Conservation (phyloP, 1,140 invertebrate genomes). For the Halictus rubicundus region DNA sequence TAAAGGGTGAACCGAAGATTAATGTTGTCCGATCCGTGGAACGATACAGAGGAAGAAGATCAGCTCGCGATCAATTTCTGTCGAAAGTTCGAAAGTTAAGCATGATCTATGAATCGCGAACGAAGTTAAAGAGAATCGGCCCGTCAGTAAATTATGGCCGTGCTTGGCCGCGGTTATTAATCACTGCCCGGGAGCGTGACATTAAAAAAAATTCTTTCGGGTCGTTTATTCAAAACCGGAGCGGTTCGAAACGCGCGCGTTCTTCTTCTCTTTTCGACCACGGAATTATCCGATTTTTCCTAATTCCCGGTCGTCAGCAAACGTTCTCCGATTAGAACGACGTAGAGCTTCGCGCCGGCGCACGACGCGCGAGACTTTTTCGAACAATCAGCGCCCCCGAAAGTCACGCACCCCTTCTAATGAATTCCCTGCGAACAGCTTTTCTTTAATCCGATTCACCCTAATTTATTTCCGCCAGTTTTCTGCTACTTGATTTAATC, state of each 20-base stretch:
- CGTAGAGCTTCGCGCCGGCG: not conserved
- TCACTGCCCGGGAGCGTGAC: not conserved
- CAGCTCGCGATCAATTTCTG: conserved; percentile 24
- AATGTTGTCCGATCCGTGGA: conserved; percentile 3
- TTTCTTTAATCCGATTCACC: conserved; percentile 3
- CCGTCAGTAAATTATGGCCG: conserved; percentile 29
- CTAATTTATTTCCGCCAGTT: conserved; percentile 21
- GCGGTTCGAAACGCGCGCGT: not conserved
- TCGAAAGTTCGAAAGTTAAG: conserved; percentile 30
- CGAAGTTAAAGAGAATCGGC: conserved; percentile 29
- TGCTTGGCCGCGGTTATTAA: conserved; percentile 6
- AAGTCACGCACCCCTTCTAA: conserved; percentile 7
- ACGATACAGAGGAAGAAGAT: conserved; percentile 5
- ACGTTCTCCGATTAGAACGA: not conserved
- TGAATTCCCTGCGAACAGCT: conserved; percentile 1
- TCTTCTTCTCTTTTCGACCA: not conserved
- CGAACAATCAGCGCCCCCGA: not conserved
- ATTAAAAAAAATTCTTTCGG: not conserved
- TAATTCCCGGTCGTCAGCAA: not conserved
- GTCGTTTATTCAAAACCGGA: not conserved
- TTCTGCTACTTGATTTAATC: not conserved
- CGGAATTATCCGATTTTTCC: not conserved
- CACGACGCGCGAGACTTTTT: not conserved
- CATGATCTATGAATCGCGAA: conserved; percentile 39
- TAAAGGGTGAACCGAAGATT: conserved; percentile 9